Evolutionary conservation across 2,888 invertebrate species (phyloP).

Genomic region (Eurytoma californica): DNA sequence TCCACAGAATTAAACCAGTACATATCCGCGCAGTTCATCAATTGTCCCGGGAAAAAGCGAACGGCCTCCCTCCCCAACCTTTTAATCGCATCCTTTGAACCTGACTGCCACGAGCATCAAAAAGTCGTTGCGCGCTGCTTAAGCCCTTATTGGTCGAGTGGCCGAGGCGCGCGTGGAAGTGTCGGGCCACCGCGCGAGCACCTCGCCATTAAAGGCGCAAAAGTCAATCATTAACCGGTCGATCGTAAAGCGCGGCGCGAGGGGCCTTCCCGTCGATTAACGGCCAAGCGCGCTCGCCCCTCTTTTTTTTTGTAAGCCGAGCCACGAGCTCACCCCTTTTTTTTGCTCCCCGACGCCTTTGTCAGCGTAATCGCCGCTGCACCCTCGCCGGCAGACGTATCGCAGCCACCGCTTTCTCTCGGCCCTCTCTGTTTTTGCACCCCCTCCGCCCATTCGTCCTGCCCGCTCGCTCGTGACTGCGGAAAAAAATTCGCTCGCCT

Average conservation of each 20-base stretch:
- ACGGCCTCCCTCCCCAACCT: neutral
- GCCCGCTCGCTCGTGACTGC: neutral
- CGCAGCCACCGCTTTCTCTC: constrained; percentile 2
- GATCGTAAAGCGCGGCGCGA: constrained; percentile 33
- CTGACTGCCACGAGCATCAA: constrained; percentile 2
- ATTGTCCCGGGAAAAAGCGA: neutral
- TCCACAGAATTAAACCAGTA: neutral
- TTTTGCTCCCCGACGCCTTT: neutral
- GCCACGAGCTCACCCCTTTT: neutral
- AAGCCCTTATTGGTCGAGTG: constrained; percentile 14
- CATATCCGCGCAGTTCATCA: no score
- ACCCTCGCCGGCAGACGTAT: neutral
- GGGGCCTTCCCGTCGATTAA: constrained; percentile 27
- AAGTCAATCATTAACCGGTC: constrained; percentile 52
- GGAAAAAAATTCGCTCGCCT: neutral
- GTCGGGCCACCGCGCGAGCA: neutral
- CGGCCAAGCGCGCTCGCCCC: neutral
- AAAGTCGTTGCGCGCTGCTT: constrained; percentile 22
- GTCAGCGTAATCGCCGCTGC: constrained; percentile 7
- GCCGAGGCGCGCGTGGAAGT: neutral
- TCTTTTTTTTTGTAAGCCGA: constrained; percentile 8
- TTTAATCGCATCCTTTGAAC: constrained; percentile 36
- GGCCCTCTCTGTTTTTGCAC: neutral
- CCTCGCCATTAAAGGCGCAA: constrained; percentile 32
- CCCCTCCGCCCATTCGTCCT: neutral